Conservation (phyloP, 2,113 vertebrate species). For the Plecturocebus donacophilus region DNA sequence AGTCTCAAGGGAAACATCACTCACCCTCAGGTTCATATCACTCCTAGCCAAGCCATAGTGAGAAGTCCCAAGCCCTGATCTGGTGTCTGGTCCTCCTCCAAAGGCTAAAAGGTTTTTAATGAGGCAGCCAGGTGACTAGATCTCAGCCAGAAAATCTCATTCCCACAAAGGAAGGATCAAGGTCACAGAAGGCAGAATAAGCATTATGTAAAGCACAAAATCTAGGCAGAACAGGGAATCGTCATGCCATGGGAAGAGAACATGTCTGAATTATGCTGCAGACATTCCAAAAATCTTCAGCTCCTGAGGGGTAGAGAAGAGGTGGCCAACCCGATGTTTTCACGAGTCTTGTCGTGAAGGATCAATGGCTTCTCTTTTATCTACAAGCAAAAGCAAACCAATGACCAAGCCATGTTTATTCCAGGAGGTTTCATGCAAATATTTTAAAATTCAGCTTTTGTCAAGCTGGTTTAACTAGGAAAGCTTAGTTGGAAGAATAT, state of each 20-base stretch:
- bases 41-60: neutral
- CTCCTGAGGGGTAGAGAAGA: neutral
- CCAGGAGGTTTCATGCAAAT: constrained; percentile 75
- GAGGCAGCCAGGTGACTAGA: constrained; percentile 73
- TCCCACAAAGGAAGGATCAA: constrained; percentile 72
- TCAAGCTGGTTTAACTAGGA: constrained; percentile 84
- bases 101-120: constrained; percentile 71
- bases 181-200: constrained; percentile 34
- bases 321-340: neutral
- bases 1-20: neutral
- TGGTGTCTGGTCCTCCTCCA: neutral
- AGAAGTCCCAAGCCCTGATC: neutral
- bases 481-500: constrained; percentile 85
- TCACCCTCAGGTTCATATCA: neutral
- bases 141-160: constrained; percentile 64
- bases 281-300: constrained; percentile 31
- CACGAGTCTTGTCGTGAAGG: neutral
- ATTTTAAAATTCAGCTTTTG: constrained; percentile 85
- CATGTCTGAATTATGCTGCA: neutral
- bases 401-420: constrained; percentile 70
- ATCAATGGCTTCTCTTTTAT: neutral
- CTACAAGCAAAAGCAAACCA: neutral
- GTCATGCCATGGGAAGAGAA: neutral
- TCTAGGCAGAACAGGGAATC: constrained; percentile 25
- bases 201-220: constrained; percentile 58